Conservation (phyloP, 2,113 vertebrate species). For the Pycnonotus jocosus region DNA sequence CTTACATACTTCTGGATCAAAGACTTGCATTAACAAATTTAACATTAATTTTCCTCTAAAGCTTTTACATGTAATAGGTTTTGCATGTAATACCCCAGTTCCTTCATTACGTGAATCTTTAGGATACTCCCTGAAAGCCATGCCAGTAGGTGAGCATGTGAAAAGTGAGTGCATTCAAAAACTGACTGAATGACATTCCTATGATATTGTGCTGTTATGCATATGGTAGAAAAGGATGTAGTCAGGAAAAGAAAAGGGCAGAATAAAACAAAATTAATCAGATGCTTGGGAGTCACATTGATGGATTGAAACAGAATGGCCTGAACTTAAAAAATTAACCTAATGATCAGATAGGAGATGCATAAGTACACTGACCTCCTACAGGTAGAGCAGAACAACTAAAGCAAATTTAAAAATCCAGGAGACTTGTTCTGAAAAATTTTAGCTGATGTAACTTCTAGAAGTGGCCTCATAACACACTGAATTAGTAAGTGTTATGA, state of each 20-base stretch:
- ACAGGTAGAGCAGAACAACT: background rate
- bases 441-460: background rate
- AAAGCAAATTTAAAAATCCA: background rate
- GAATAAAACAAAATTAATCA: background rate
- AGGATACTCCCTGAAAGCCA: background rate
- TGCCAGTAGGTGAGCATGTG: background rate
- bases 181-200: background rate
- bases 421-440: background rate
- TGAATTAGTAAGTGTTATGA: background rate
- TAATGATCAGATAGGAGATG: background rate
- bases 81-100: background rate
- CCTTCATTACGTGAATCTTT: background rate
- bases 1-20: background rate
- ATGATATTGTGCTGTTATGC: background rate
- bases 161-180: background rate
- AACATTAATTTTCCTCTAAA: background rate
- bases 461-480: background rate
- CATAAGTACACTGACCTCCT: background rate
- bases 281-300: background rate
- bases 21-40: background rate
- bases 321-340: background rate
- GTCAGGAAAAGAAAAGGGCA: background rate
- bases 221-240: background rate
- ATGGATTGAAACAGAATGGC: background rate
- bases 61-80: background rate